phyloP scores from a whole-genome alignment of 2,888 invertebrate species.

The Boloria selene region DNA sequence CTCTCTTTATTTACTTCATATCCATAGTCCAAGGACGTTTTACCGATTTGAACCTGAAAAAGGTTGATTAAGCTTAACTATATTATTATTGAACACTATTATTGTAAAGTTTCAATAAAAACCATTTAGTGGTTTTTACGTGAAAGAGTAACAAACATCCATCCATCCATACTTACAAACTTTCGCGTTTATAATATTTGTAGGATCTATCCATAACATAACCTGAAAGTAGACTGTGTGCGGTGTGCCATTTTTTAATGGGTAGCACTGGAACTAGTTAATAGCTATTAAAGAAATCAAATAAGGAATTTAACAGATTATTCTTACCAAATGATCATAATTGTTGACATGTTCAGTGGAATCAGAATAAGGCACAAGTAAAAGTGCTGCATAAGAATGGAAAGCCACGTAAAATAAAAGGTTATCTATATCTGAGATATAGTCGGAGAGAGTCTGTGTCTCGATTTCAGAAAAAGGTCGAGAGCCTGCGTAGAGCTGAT shows the following conservation, averaged over 20 bases:
- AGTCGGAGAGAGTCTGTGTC: constrained; percentile 80
- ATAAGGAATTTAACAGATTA: too few relatives aligned
- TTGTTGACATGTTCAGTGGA: constrained; percentile 75
- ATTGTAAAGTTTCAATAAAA: too few relatives aligned
- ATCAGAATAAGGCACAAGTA: constrained; percentile 87
- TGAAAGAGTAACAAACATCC: too few relatives aligned
- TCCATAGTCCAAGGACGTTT: constrained; percentile 62
- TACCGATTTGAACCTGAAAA: constrained; percentile 64
- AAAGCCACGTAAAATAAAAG: constrained; percentile 86
- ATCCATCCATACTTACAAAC: too few relatives aligned
- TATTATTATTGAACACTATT: too few relatives aligned
- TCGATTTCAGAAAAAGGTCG: constrained; percentile 88
- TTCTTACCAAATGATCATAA: constrained; percentile 71
- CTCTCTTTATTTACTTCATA: constrained; percentile 63
- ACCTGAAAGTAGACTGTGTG: too few relatives aligned
- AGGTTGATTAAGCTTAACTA: not conserved
- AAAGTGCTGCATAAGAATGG: constrained; percentile 88
- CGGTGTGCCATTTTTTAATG: too few relatives aligned
- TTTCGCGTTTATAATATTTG: too few relatives aligned
- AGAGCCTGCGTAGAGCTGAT: constrained; percentile 86
- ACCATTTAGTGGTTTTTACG: too few relatives aligned
- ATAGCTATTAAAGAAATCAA: too few relatives aligned
- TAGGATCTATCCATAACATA: too few relatives aligned
- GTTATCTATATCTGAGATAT: constrained; percentile 76
- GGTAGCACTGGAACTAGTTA: too few relatives aligned